These are phyloP conservation scores for Hydrophis major DNA, from an alignment of 2,797 vertebrate genomes.

Conservation along the genomic window DNA sequence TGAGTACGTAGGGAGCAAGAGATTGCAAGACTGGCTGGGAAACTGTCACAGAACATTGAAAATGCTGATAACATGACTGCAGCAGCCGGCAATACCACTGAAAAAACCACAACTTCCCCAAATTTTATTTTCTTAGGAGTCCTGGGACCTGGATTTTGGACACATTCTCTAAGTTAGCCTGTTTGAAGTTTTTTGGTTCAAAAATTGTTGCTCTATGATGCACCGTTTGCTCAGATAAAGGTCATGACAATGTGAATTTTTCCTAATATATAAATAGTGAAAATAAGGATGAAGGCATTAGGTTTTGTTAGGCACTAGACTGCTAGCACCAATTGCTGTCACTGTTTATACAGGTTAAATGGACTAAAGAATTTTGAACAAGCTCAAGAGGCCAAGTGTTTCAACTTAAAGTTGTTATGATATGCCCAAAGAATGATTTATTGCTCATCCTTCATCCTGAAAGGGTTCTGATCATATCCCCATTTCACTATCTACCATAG, in stretches of 20 bases:
- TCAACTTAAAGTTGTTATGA: background rate
- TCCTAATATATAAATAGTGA: background rate
- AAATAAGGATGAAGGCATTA: background rate
- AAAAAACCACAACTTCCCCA: background rate
- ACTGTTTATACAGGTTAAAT: background rate
- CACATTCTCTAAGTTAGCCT: background rate
- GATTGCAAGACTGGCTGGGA: background rate
- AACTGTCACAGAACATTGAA: background rate
- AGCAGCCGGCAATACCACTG: background rate
- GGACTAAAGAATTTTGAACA: background rate
- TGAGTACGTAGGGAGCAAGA: background rate
- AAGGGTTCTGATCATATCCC: background rate
- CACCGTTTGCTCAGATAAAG: background rate
- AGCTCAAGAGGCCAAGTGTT: background rate
- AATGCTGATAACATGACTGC: background rate
- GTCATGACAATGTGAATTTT: background rate
- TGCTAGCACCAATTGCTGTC: background rate
- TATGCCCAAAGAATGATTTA: background rate
- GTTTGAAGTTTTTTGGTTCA: background rate
- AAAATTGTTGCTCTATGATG: background rate
- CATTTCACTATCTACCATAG: background rate
- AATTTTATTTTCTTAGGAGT: background rate
- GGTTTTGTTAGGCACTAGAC: background rate
- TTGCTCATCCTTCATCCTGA: background rate
- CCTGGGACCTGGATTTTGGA: background rate